phyloP scores from a whole-genome alignment of 2,797 vertebrate genomes.

The Diplodus sargus region DNA sequence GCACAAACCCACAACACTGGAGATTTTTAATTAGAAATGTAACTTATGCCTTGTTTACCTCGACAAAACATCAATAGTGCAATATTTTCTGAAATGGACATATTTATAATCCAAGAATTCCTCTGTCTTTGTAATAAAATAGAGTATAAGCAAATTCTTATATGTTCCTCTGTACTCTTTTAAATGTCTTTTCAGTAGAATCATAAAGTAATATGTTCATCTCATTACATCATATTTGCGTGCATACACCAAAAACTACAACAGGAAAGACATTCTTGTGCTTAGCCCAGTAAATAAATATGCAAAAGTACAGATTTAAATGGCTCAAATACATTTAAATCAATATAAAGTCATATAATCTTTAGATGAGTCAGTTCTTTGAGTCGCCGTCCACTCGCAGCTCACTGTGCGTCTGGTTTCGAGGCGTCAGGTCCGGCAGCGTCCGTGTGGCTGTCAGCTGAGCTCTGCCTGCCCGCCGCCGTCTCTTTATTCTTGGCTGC shows the following conservation, averaged over 20 bases:
- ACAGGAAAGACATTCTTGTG: neutral
- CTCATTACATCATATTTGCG: neutral
- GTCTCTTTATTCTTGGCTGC: constrained; percentile 67
- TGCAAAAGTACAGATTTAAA: neutral
- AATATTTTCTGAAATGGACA: neutral
- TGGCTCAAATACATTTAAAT: neutral
- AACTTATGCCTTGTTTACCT: neutral
- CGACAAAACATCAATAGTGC: neutral
- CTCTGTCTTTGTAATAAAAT: too few species aligned
- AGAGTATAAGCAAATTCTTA: neutral
- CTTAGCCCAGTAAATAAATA: neutral
- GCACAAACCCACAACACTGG: neutral
- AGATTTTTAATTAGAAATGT: too few species aligned
- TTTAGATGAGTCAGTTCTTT: neutral
- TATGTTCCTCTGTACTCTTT: neutral
- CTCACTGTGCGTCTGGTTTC: constrained; percentile 20
- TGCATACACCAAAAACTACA: constrained; percentile 19
- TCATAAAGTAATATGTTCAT: neutral
- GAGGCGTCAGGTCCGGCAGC: neutral
- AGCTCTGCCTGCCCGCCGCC: neutral
- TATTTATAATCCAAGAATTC: neutral
- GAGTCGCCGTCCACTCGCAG: too few species aligned
- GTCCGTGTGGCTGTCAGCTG: constrained; percentile 31
- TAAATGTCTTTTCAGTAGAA: neutral
- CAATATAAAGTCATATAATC: neutral